A percentile compares a stretch with the other conserved stretches of the same genome.
Evolutionary conservation across 2,888 invertebrate species (phyloP).

Genomic region (Brachylomia viminalis): DNA sequence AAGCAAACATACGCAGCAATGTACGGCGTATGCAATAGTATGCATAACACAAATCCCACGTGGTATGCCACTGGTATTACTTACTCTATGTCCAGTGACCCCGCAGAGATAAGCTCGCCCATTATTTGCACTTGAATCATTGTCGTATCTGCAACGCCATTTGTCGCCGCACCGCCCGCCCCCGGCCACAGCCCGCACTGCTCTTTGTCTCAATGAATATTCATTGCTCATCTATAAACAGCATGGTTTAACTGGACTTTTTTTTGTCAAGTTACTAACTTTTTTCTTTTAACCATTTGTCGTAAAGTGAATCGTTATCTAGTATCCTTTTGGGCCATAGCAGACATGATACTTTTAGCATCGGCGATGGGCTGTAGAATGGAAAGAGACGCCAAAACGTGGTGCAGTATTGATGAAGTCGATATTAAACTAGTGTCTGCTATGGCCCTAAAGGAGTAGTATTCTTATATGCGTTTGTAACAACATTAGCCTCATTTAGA

Average conservation of each 20-base stretch:
- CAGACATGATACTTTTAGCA: slow-evolving; percentile 5
- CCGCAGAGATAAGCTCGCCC: slow-evolving; percentile 73
- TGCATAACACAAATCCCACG: slow-evolving; percentile 46
- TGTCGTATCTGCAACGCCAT: slow-evolving; percentile 77
- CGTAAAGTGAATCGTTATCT: slow-evolving; percentile 37
- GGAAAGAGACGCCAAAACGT: background rate
- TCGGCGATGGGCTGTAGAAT: background rate
- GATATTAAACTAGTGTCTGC: background rate
- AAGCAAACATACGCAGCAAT: background rate
- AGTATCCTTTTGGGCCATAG: slow-evolving; percentile 9
- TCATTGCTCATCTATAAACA: slow-evolving; percentile 74
- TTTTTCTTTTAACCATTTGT: slow-evolving; percentile 36
- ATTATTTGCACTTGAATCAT: slow-evolving; percentile 83
- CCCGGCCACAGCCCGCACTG: slow-evolving; percentile 57
- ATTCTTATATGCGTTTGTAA: slow-evolving; percentile 7
- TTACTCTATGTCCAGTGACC: slow-evolving; percentile 71
- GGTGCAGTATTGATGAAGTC: slow-evolving; percentile 9
- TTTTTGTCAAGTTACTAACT: slow-evolving; percentile 27
- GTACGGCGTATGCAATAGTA: slow-evolving; percentile 17
- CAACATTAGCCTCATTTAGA: slow-evolving; percentile 20
- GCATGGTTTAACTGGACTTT: slow-evolving; percentile 52
- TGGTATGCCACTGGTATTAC: slow-evolving; percentile 59
- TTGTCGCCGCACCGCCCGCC: slow-evolving; percentile 70
- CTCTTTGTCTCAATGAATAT: slow-evolving; percentile 79
- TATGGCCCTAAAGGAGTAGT: background rate